phyloP scores from a whole-genome alignment of 2,797 vertebrate species.

The Ceryle rudis region DNA sequence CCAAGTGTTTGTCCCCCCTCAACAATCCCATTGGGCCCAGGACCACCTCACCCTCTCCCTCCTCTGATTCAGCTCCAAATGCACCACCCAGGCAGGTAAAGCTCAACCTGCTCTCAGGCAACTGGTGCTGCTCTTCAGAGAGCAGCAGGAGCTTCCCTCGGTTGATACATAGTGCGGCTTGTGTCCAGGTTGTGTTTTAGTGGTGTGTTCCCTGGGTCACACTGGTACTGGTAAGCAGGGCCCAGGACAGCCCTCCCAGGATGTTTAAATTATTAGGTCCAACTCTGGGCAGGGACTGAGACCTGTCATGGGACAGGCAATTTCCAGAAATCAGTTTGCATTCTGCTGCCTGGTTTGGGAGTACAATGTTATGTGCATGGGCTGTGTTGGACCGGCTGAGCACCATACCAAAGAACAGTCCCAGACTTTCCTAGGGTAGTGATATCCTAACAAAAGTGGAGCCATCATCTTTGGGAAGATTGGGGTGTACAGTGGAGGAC shows the following conservation, averaged over 20 bases:
- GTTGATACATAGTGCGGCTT: fast-evolving
- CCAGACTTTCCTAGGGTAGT: background rate
- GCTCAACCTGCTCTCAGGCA: background rate
- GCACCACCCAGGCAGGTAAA: background rate
- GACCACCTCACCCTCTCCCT: background rate
- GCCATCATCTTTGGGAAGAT: background rate
- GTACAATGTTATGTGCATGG: fast-evolving
- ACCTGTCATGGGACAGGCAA: fast-evolving
- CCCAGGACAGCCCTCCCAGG: background rate
- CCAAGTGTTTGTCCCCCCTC: background rate
- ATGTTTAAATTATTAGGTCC: background rate
- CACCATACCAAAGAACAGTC: background rate
- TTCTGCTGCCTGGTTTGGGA: background rate
- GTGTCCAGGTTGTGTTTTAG: background rate
- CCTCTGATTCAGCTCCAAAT: background rate
- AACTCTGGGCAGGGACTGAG: background rate
- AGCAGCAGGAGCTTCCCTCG: background rate
- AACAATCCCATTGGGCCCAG: fast-evolving
- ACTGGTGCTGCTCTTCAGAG: background rate
- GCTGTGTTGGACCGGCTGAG: background rate
- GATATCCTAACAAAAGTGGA: background rate
- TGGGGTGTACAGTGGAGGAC: fast-evolving
- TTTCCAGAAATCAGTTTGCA: background rate
- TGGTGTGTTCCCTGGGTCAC: background rate
- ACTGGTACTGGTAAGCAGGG: fast-evolving